phyloP scores from a whole-genome alignment of 2,797 vertebrate genomes.

The Sphaeramia orbicularis region DNA sequence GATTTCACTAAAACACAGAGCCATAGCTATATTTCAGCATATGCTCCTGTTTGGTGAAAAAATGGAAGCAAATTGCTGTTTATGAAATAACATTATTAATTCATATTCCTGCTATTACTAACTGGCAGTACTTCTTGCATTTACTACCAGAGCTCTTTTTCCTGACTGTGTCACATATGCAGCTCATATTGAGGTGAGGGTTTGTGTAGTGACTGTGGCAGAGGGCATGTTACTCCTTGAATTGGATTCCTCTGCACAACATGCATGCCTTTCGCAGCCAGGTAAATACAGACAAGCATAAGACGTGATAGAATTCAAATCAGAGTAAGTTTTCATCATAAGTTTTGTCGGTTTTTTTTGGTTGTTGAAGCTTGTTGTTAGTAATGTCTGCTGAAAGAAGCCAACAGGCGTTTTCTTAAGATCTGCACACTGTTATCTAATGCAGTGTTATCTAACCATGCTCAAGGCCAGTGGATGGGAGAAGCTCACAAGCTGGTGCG shows the following conservation, averaged over 20 bases:
- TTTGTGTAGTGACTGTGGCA: neutral
- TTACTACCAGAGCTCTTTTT: conserved; percentile 2
- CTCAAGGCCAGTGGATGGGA: conserved; percentile 52
- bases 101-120: conserved; percentile 21
- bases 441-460: conserved; percentile 67
- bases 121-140: conserved; percentile 11
- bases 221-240: conserved; percentile 17
- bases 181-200: conserved; percentile 19
- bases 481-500: conserved; percentile 51
- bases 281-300: conserved; percentile 25
- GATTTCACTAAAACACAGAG: conserved; percentile 31
- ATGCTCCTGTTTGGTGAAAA: conserved; percentile 11
- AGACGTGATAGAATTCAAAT: conserved; percentile 20
- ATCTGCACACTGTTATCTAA: conserved; percentile 59
- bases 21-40: conserved; percentile 45
- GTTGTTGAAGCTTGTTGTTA: conserved; percentile 25
- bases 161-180: neutral
- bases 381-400: conserved; percentile 60
- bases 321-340: conserved; percentile 46
- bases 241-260: conserved; percentile 7
- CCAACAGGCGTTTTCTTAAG: conserved; percentile 56
- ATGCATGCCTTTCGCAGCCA: conserved; percentile 6
- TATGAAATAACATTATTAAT: conserved; percentile 51
- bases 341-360: conserved; percentile 38
- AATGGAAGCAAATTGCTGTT: conserved; percentile 36